These are phyloP conservation scores for Leptobrachium leishanense DNA, from an alignment of 2,113 vertebrate species.

Conservation along the genomic window DNA sequence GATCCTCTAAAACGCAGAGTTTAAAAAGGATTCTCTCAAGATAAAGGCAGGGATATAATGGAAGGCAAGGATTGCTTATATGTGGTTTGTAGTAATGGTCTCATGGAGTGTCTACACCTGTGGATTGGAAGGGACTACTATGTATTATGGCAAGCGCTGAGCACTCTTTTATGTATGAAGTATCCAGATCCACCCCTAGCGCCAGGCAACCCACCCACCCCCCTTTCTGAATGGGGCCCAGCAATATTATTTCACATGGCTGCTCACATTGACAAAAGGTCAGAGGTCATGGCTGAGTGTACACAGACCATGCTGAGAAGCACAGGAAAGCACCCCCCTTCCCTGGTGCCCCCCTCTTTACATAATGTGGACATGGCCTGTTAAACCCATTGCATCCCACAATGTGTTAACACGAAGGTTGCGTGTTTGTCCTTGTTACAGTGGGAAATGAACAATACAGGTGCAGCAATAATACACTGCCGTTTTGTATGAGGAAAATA, in stretches of 20 bases:
- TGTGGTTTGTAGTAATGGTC: not conserved
- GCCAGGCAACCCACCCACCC: constrained; percentile 9
- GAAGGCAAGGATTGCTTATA: not conserved
- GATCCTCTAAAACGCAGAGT: not conserved
- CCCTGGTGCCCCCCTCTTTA: constrained; percentile 11
- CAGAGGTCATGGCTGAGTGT: constrained; percentile 34
- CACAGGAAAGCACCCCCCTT: constrained; percentile 16
- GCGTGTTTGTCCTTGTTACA: too few relatives aligned
- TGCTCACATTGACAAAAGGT: constrained; percentile 33
- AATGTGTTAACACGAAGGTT: too few relatives aligned
- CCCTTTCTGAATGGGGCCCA: constrained; percentile 25
- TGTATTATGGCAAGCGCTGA: not conserved
- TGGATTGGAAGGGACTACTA: not conserved
- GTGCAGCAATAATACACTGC: too few relatives aligned
- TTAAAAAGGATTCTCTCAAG: not conserved
- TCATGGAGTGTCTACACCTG: not conserved
- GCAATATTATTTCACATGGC: constrained; percentile 40
- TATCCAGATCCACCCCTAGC: constrained; percentile 10
- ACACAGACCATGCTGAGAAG: constrained; percentile 42
- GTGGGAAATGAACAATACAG: too few relatives aligned
- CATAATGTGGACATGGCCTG: constrained; percentile 19
- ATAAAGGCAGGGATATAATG: not conserved
- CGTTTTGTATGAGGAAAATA: too few relatives aligned
- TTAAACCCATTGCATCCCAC: constrained; percentile 25
- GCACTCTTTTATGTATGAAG: constrained; percentile 6